Base-by-base conservation (phyloP, 2,113 vertebrate species). In the Sterrhoptilus dennistouni region DNA sequence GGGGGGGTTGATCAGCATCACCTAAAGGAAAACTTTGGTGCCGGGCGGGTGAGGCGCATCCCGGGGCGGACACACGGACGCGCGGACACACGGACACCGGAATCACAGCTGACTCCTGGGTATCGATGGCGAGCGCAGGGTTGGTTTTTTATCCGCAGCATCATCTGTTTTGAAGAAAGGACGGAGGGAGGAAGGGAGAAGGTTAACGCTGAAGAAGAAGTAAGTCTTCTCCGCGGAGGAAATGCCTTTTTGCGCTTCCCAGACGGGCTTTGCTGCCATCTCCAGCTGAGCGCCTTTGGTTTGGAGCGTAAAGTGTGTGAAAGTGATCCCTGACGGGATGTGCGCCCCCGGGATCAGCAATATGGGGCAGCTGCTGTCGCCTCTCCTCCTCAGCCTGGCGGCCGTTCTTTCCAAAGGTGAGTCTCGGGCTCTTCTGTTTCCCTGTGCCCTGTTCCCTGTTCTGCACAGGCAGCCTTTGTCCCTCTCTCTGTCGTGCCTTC, bases 371-470 rank as follows among this genome's bases (percentile, higher is more conserved):
- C 91, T 93, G 17, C 89, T 97, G 70, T 97, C 97, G 53, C 97
- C 97, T 13, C 93, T 98, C 75, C 97, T 98, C 54, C n/a, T 98
- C 94, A 96, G 97, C 94, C 93, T 98, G 96, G 98, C 98, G 27
- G 95, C 97, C 69, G 97, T 98, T 45, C 94, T 98, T 92, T 97
- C 97, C 78, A 97, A 97, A 98, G 98, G 98, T 98, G 96, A 98
- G 98, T 56, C 60, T 82, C 71, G 5, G 0, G 52, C 54, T 87
- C 68, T 38, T 86, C 54, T 57, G 20, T 81, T 65, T 38, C 63
- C 3, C 19, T 70, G 79, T 29, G 4, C 65, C 66, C 16, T 16
- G 9, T 22, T 84, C 31, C 38, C 47, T 50, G 4, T 77, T 85
- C 80, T 70, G n/a, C 42, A 4, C 33, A 29, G 4, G 3, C 29